Evolutionary conservation across 2,113 vertebrate species (phyloP), one percentile per base, ranked within the genome.

Genomic region (Pachyramphus minor): DNA sequence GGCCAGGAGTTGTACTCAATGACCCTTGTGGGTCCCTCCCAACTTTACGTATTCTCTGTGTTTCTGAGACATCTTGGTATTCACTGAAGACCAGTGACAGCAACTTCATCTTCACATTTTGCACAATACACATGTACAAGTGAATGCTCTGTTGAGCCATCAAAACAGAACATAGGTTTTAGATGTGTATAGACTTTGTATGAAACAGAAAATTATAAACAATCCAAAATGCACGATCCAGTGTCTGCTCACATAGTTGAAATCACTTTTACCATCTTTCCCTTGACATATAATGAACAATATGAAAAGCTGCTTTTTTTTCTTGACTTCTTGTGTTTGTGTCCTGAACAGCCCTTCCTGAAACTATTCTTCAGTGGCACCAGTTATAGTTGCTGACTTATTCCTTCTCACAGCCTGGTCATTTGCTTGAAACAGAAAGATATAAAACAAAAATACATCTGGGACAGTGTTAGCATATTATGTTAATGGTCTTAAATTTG

Each of bases 401-500:
- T 3, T 74, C 24, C 27, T 88, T 93, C 44, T 78, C 39, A 41
- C 49, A 55, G 30, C 30, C 78, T 71, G 53, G 28, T 66, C 50
- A 37, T 68, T 66, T 73, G 55, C 71, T 47, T 91, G 50, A 77
- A 90, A 83, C 37, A 41, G 35, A 74, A 58, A 87, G 41, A 58
- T 55, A 71, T 63, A 53, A 91, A 89, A 21, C 8, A 60, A 85
- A 91, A 85, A 62, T 80, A 69, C 33, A 90, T 30, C 81, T 72
- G 35, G 42, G 39, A 93, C 63, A 83, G 14, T 77, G 41, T 83
- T 91, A 85, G 18, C 49, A 9, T 58, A 83, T 93, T 93, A 94
- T 6, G 23, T 33, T 92, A 90, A 93, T 88, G 50, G 45, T 66
- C 63, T 93, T 80, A 83, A 95, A 83, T 90, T 88, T 85, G 72